Evolutionary conservation across 1,140 invertebrate genomes (phyloP).

Genomic region (Aphidius ervi): DNA sequence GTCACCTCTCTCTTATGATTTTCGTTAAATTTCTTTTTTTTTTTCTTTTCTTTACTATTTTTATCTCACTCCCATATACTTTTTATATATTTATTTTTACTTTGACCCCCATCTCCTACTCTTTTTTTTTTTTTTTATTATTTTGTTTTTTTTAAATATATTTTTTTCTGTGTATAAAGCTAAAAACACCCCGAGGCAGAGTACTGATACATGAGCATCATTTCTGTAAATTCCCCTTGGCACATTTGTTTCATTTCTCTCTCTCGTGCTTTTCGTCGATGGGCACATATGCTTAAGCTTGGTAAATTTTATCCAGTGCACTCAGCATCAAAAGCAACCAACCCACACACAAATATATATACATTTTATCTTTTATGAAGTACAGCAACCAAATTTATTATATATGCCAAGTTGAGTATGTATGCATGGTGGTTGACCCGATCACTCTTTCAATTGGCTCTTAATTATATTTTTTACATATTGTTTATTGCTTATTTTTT

Average conservation of each 20-base stretch:
- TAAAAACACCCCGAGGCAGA: slow-evolving; percentile 11
- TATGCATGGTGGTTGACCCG: no score
- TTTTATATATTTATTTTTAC: no score
- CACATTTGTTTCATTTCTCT: slow-evolving; percentile 10
- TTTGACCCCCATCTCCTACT: neutral
- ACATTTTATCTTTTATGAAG: no score
- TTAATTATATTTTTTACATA: no score
- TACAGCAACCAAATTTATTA: no score
- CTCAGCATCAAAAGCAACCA: slow-evolving; percentile 14
- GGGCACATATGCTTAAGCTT: slow-evolving; percentile 14
- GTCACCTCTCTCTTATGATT: slow-evolving; percentile 2
- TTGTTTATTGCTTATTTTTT: no score
- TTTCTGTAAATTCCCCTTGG: no score
- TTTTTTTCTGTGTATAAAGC: slow-evolving; percentile 7
- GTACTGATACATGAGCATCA: slow-evolving; percentile 28
- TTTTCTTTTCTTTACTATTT: slow-evolving; percentile 8
- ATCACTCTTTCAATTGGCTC: no score
- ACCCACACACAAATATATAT: neutral
- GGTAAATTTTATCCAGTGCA: slow-evolving; percentile 4
- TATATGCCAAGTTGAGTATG: no score
- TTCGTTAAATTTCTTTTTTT: neutral
- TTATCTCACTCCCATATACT: slow-evolving; percentile 4
- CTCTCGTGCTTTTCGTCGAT: neutral
- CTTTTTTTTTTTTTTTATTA: slow-evolving; percentile 2
- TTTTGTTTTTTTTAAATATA: slow-evolving; percentile 4